These are phyloP conservation scores for Clarias laeviceps DNA, from an alignment of 2,797 vertebrate species.

Conservation along the genomic window DNA sequence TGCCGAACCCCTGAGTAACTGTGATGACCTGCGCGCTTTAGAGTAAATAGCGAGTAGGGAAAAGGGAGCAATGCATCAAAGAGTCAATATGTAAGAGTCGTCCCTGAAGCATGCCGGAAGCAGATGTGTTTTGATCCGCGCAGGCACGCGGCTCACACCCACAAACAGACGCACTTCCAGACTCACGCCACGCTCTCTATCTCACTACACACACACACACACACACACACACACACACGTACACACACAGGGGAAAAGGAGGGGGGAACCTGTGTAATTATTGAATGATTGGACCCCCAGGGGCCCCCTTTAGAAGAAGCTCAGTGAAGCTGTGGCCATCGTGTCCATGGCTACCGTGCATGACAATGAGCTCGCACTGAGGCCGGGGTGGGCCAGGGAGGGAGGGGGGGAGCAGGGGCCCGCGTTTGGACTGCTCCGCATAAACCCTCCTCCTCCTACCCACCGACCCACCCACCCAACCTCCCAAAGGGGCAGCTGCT, in stretches of 20 bases:
- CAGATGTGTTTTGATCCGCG: conserved; percentile 75
- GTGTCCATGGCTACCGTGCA: conserved; percentile 57
- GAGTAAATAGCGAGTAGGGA: conserved; percentile 1
- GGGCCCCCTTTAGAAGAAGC: conserved; percentile 62
- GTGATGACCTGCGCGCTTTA: background rate
- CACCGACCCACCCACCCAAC: background rate
- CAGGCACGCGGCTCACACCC: conserved; percentile 69
- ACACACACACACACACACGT: conserved; percentile 44
- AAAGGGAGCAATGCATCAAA: background rate
- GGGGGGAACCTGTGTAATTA: conserved; percentile 61
- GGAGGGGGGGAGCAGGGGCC: conserved; percentile 40
- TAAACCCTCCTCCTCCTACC: background rate
- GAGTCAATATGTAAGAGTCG: conserved; percentile 58
- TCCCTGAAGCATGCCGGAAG: conserved; percentile 59
- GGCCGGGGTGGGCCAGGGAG: conserved; percentile 28
- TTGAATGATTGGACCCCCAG: conserved; percentile 71
- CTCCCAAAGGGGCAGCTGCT: conserved; percentile 68
- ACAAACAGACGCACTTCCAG: conserved; percentile 48
- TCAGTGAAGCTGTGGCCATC: conserved; percentile 49
- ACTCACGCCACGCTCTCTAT: conserved; percentile 30
- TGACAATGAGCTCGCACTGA: conserved; percentile 51
- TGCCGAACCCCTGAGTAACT: background rate
- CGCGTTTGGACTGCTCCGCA: conserved; percentile 59
- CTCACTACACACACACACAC: conserved; percentile 36
- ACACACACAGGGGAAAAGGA: conserved; percentile 38